These are phyloP conservation scores for Anoncus sp. DNA, from an alignment of 2,888 invertebrate species.

Conservation along the genomic window DNA sequence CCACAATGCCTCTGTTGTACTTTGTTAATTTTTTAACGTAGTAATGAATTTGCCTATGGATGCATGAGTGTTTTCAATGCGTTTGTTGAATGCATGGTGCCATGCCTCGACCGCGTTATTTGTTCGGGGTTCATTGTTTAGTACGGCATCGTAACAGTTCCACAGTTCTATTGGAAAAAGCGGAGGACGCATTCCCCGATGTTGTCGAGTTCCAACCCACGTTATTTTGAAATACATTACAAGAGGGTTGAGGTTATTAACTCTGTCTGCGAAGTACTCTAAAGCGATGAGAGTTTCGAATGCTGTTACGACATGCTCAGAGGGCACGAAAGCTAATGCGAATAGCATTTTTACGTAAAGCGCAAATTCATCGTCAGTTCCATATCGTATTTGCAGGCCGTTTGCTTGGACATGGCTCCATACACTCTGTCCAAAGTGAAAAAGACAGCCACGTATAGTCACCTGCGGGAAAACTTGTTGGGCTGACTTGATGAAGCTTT, in stretches of 20 bases:
- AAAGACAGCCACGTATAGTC: too few relatives aligned
- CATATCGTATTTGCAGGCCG: too few relatives aligned
- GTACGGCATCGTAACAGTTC: slow-evolving; percentile 41
- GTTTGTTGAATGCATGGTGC: not conserved
- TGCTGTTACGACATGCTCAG: not conserved
- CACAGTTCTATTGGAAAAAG: slow-evolving; percentile 35
- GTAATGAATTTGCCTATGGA: not conserved
- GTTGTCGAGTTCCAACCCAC: slow-evolving; percentile 35
- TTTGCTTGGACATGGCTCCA: too few relatives aligned
- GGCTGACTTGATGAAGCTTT: too few relatives aligned
- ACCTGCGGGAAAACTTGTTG: too few relatives aligned
- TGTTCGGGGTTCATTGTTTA: slow-evolving; percentile 22
- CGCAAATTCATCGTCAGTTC: not conserved
- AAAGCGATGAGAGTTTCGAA: not conserved
- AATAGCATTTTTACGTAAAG: not conserved
- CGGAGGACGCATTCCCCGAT: slow-evolving; percentile 21
- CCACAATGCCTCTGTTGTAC: slow-evolving; percentile 6
- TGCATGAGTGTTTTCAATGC: not conserved
- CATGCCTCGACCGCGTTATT: slow-evolving; percentile 11
- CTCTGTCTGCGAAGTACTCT: not conserved
- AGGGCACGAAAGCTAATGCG: not conserved
- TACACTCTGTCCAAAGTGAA: too few relatives aligned
- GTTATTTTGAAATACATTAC: slow-evolving; percentile 5
- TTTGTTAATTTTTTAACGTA: slow-evolving; percentile 7
- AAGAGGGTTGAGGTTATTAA: slow-evolving; percentile 2